Percentiles rank a stretch among this genome's conserved stretches.
These are phyloP conservation scores for Myrmophylax atrothorax DNA, from an alignment of 2,113 vertebrate species.

Conservation along the genomic window DNA sequence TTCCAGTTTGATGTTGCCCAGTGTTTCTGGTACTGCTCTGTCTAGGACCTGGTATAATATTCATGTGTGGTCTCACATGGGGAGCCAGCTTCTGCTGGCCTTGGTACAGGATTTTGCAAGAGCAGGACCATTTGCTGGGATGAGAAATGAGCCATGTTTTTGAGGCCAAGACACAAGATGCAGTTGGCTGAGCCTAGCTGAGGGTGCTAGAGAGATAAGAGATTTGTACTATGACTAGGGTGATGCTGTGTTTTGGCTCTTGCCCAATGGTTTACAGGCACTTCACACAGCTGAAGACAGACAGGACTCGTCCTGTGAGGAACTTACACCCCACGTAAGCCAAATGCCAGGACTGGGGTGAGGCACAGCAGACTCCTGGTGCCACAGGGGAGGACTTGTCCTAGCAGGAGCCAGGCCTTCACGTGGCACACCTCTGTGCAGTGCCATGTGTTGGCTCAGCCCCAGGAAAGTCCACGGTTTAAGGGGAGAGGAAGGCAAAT, in stretches of 20 bases:
- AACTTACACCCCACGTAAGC: neutral
- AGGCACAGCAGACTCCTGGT: neutral
- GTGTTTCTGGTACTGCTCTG: neutral
- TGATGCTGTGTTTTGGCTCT: neutral
- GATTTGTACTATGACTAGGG: neutral
- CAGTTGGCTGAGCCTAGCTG: neutral
- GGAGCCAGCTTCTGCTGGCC: neutral
- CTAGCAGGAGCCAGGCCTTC: neutral
- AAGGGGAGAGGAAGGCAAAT: neutral
- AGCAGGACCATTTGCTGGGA: neutral
- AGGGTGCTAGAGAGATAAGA: neutral
- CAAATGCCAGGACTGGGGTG: neutral
- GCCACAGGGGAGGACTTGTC: neutral
- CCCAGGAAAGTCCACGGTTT: neutral
- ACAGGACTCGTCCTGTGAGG: neutral
- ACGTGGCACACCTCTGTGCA: neutral
- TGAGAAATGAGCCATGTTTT: neutral
- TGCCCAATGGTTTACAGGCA: rapidly evolving
- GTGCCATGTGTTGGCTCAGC: neutral
- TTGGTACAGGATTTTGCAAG: neutral
- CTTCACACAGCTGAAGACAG: neutral
- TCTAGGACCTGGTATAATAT: neutral
- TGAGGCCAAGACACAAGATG: neutral
- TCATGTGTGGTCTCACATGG: neutral
- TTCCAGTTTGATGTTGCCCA: neutral